These are phyloP conservation scores for Chelon auratus DNA, from an alignment of 2,797 vertebrate species.

Conservation along the genomic window DNA sequence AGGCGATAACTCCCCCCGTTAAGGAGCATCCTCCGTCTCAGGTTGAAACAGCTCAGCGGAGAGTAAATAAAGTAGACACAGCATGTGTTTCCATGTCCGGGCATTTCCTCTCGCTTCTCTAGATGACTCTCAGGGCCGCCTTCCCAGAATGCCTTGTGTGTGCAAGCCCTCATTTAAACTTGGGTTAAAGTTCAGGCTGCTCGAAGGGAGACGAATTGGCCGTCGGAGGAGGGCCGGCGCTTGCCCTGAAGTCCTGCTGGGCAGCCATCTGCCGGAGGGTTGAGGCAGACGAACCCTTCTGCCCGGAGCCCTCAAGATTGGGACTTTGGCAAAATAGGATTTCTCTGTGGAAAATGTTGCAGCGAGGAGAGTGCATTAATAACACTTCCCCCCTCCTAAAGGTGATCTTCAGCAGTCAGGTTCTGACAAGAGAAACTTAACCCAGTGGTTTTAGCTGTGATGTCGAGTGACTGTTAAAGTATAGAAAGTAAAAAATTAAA, in stretches of 20 bases:
- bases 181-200: slow-evolving; percentile 66
- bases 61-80: slow-evolving; percentile 2
- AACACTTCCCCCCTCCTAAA: slow-evolving; percentile 1
- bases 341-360: slow-evolving; percentile 26
- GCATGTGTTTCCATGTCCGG: slow-evolving; percentile 14
- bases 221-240: slow-evolving; percentile 51
- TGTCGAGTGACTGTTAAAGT: background rate
- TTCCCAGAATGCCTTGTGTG: slow-evolving; percentile 47
- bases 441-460: background rate
- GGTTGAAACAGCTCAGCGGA: background rate
- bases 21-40: background rate
- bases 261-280: slow-evolving; percentile 75
- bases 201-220: slow-evolving; percentile 65
- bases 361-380: slow-evolving; percentile 8
- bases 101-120: slow-evolving; percentile 6
- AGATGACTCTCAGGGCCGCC: slow-evolving; percentile 18
- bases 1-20: background rate
- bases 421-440: slow-evolving; percentile 1
- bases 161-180: slow-evolving; percentile 60
- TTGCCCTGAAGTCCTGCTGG: slow-evolving; percentile 67
- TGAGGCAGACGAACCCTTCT: slow-evolving; percentile 33
- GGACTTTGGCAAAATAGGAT: slow-evolving; percentile 16
- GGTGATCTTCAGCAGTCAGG: slow-evolving; percentile 5
- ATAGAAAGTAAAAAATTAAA: background rate
- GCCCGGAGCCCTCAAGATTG: slow-evolving; percentile 21